Conservation (phyloP, 2,113 vertebrate genomes). For the Pseudorhombus dupliciocellatus region DNA sequence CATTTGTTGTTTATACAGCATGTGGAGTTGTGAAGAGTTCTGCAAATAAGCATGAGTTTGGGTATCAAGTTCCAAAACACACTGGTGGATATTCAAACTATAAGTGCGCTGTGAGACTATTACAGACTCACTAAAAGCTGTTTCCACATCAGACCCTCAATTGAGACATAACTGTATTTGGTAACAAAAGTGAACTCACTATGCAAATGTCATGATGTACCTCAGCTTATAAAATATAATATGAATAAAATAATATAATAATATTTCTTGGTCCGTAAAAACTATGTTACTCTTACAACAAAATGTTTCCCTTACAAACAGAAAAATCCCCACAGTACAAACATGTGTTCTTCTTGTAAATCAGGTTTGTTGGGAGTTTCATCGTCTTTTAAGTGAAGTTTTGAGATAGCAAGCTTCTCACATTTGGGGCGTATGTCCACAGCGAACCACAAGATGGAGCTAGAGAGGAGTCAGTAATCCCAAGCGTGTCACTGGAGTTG, state of each 20-base stretch:
- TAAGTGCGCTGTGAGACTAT: neutral
- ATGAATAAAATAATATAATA: slow-evolving; percentile 80
- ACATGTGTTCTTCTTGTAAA: slow-evolving; percentile 71
- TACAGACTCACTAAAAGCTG: neutral
- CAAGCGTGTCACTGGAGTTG: slow-evolving; percentile 1
- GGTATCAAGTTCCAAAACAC: neutral
- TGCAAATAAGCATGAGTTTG: neutral
- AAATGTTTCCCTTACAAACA: slow-evolving; percentile 78
- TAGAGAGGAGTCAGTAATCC: slow-evolving; percentile 22
- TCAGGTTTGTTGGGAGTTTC: slow-evolving; percentile 34
- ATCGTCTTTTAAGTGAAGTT: slow-evolving; percentile 14
- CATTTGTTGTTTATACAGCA: neutral
- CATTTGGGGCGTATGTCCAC: slow-evolving; percentile 20
- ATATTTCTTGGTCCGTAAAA: slow-evolving; percentile 93
- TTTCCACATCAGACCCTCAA: slow-evolving; percentile 9
- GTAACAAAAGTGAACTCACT: slow-evolving; percentile 87
- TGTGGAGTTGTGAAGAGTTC: neutral
- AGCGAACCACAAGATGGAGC: slow-evolving; percentile 78
- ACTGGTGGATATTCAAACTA: slow-evolving; percentile 5
- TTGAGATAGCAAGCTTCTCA: neutral
- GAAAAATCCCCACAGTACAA: slow-evolving; percentile 80
- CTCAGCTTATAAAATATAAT: slow-evolving; percentile 92
- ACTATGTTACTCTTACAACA: slow-evolving; percentile 85
- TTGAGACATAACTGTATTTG: slow-evolving; percentile 79
- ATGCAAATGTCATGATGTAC: slow-evolving; percentile 93